Evolutionary conservation across 2,113 vertebrate species (phyloP).

Genomic region (Osmerus mordax): DNA sequence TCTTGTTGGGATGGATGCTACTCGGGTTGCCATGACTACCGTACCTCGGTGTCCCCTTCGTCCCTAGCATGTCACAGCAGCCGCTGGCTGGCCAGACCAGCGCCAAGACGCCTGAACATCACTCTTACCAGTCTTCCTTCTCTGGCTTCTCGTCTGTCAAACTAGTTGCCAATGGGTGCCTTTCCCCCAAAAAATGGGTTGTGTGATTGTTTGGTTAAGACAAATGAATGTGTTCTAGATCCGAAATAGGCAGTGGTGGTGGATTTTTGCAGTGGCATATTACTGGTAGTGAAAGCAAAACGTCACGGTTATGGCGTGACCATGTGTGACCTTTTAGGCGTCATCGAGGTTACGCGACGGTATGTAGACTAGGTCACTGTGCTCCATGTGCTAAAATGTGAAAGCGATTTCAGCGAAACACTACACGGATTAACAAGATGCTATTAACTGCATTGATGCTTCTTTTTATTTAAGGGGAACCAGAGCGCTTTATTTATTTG

Average conservation of each 20-base stretch:
- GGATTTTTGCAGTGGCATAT: slow-evolving; percentile 18
- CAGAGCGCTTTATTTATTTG: slow-evolving; percentile 60
- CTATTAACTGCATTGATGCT: too few relatives aligned
- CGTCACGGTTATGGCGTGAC: neutral
- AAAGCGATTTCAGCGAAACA: too few relatives aligned
- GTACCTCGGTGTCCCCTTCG: too few relatives aligned
- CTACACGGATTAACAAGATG: too few relatives aligned
- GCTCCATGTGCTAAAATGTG: too few relatives aligned
- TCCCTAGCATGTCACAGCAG: too few relatives aligned
- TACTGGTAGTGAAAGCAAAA: neutral
- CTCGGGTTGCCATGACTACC: too few relatives aligned
- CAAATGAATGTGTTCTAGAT: slow-evolving; percentile 11
- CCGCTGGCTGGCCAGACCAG: neutral
- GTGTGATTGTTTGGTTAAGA: slow-evolving; percentile 9
- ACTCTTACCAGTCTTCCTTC: slow-evolving; percentile 27
- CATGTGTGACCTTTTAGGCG: too few relatives aligned
- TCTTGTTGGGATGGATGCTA: too few relatives aligned
- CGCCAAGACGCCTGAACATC: neutral
- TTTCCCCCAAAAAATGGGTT: neutral
- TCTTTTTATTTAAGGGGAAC: slow-evolving; percentile 11
- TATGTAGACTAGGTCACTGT: too few relatives aligned
- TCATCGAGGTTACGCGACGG: too few relatives aligned
- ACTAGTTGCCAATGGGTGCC: slow-evolving; percentile 11
- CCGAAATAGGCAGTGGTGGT: slow-evolving; percentile 14
- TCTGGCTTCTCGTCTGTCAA: slow-evolving; percentile 9